Evolutionary conservation across 2,888 invertebrate genomes (phyloP).

Genomic region (Drosophila tripunctata): DNA sequence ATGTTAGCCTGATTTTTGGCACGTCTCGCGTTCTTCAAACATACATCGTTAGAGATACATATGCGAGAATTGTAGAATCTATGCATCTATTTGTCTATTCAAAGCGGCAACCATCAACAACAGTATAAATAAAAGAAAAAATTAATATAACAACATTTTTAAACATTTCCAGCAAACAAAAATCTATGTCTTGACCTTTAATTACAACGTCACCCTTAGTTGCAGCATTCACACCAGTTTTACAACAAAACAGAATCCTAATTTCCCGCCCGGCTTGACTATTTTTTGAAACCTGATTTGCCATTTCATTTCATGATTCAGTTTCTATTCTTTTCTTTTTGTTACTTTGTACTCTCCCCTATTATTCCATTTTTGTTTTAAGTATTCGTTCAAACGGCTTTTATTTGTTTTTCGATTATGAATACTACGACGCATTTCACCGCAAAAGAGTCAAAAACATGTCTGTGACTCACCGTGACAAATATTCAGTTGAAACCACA

Average conservation of each 20-base stretch:
- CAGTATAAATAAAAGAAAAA: slow-evolving; percentile 37
- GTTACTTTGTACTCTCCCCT: neutral
- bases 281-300: slow-evolving; percentile 55
- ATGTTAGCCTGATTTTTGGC: slow-evolving; percentile 69
- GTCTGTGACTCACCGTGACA: slow-evolving; percentile 37
- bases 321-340: slow-evolving; percentile 14
- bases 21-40: slow-evolving; percentile 35
- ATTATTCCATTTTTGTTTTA: neutral
- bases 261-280: slow-evolving; percentile 18
- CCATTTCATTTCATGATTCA: slow-evolving; percentile 54
- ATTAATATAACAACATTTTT: slow-evolving; percentile 22
- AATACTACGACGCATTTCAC: slow-evolving; percentile 68
- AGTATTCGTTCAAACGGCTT: slow-evolving; percentile 4
- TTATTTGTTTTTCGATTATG: slow-evolving; percentile 54
- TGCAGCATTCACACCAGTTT: neutral
- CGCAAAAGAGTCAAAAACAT: slow-evolving; percentile 44
- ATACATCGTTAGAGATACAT: neutral
- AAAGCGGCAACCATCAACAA: slow-evolving; percentile 50
- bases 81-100: slow-evolving; percentile 24
- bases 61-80: slow-evolving; percentile 30
- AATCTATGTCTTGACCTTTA: neutral
- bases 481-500: neutral
- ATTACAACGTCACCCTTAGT: neutral
- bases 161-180: slow-evolving; percentile 9
- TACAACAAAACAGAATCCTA: neutral